Conservation (phyloP, 2,888 invertebrate species). For the Diarsia mendica region DNA sequence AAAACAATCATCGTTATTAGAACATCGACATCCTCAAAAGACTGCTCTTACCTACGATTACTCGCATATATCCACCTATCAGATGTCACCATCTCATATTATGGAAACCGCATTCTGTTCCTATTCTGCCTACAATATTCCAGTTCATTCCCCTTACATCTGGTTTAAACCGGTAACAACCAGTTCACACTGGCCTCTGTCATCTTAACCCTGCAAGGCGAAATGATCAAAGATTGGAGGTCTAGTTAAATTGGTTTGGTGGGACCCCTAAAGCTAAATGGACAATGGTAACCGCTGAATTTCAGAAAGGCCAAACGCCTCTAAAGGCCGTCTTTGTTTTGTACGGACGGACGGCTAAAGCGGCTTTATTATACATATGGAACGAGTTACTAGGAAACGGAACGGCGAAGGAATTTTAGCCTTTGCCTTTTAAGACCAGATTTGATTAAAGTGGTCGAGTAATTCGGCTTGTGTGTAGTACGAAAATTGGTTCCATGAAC, state of each 20-base stretch:
- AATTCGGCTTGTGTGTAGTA: constrained; percentile 51
- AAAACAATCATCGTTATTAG: too few relatives aligned
- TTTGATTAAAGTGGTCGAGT: constrained; percentile 67
- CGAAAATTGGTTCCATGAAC: constrained; percentile 54
- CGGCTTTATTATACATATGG: constrained; percentile 70
- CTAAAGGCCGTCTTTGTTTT: constrained; percentile 79
- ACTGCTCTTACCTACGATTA: constrained; percentile 48
- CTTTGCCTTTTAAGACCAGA: constrained; percentile 69
- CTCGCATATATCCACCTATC: constrained; percentile 74
- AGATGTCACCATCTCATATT: constrained; percentile 84
- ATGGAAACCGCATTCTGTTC: constrained; percentile 85
- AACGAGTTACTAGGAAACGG: constrained; percentile 68
- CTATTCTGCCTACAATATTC: constrained; percentile 83
- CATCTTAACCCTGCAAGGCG: constrained; percentile 54
- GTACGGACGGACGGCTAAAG: constrained; percentile 70
- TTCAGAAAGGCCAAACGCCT: constrained; percentile 78
- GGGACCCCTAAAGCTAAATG: constrained; percentile 75
- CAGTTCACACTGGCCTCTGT: constrained; percentile 71
- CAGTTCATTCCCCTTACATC: constrained; percentile 82
- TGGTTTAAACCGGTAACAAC: constrained; percentile 74
- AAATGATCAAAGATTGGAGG: constrained; percentile 61
- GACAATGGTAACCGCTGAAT: constrained; percentile 79
- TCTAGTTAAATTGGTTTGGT: constrained; percentile 65
- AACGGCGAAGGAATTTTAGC: constrained; percentile 65
- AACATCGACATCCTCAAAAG: constrained; percentile 55